Conservation (phyloP, 92 coral and sea anemone genomes). For the Zoanthus sansibaricus region DNA sequence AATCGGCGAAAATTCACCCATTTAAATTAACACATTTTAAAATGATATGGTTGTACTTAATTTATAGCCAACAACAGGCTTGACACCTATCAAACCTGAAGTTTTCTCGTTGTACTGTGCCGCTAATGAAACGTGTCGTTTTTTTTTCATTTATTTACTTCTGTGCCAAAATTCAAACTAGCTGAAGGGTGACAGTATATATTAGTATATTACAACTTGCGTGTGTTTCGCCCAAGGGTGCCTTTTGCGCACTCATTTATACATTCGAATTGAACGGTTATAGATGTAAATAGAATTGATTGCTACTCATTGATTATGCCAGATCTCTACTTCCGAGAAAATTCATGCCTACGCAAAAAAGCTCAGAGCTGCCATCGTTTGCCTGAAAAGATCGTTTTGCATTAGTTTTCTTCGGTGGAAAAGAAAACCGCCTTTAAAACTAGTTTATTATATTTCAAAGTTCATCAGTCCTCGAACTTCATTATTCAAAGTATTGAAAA, state of each 20-base stretch:
- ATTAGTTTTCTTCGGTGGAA: neutral
- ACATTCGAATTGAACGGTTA: neutral
- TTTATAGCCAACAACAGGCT: neutral
- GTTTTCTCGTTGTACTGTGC: neutral
- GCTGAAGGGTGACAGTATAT: neutral
- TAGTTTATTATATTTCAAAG: no score
- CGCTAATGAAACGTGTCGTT: neutral
- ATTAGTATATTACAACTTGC: neutral
- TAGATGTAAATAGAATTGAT: neutral
- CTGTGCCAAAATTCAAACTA: neutral
- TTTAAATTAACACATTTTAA: neutral
- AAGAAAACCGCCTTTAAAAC: no score
- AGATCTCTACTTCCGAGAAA: neutral
- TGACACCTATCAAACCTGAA: neutral
- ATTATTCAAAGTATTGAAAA: no score
- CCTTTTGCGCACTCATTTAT: neutral
- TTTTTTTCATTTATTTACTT: neutral
- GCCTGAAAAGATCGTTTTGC: neutral
- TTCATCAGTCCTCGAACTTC: no score
- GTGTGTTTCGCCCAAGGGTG: neutral
- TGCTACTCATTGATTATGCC: neutral
- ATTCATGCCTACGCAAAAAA: neutral
- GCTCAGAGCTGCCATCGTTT: neutral
- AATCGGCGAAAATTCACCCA: neutral
- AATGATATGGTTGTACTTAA: neutral